Evolutionary conservation across 2,113 vertebrate genomes (phyloP), one percentile per base, ranked within the genome.

Genomic region (Geococcyx californianus): DNA sequence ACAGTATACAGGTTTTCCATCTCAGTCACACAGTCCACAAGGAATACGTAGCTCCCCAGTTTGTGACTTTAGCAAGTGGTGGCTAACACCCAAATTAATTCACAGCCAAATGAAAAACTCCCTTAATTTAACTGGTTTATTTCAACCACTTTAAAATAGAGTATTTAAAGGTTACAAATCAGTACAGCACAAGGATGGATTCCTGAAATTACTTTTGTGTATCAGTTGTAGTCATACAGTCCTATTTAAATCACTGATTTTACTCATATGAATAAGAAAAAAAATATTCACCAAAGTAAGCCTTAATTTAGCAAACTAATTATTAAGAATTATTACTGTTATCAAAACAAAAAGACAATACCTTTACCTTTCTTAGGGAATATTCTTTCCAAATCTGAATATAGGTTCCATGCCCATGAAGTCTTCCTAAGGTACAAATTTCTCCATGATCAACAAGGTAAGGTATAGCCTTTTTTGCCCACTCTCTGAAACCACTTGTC

Each of bases 351-450:
- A 89, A 93, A 89, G 52, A 81, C 72, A 95, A 49, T 70, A 95
- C 67, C 84, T 95, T 97, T 96, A 93, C 76, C 83, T 89, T 93
- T 95, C 74, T 92, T 82, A 90, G 73, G 56, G 64, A 94, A 81
- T 82, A 96, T 78, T 89, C 73, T 84, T 94, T 94, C 80, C 94
- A 96, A 86, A 84, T 91, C 84, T 91, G 94, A 93, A 89, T 73
- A 75, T 33, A 90, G 56, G 76, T 87, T 92, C 86, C 94, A 92
- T 64, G 79, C 72, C 66, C 90, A 90, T 60, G 92, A 92, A 93
- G 92, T 96, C 95, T 93, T 96, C 88, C 92, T 96, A 95, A 90
- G 94, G 92, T 92, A 96, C 86, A 95, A 96, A 90, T 94, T 93
- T 94, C 93, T 93, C 73, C 95, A 96, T 81, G 93, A 93, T 66